These are phyloP conservation scores for Phengaris alcon DNA, from an alignment of 2,888 invertebrate species.

Conservation along the genomic window DNA sequence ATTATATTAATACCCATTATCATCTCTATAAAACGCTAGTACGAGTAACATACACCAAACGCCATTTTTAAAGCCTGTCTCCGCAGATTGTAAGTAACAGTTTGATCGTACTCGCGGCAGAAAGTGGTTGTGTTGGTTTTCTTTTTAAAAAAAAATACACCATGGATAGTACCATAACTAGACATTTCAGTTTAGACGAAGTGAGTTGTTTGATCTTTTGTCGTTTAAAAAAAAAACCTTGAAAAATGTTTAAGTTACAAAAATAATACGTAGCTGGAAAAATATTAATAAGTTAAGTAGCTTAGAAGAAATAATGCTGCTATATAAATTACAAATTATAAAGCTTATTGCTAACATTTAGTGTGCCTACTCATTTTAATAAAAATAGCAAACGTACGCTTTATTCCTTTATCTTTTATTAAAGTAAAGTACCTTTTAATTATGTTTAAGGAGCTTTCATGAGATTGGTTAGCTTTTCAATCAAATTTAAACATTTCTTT, in stretches of 20 bases:
- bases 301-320: not conserved
- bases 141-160: slow-evolving; percentile 35
- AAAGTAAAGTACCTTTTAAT: not conserved
- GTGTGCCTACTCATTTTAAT: not conserved
- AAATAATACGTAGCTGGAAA: too few species aligned
- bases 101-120: not conserved
- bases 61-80: slow-evolving; percentile 39
- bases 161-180: slow-evolving; percentile 73
- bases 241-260: too few species aligned
- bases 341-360: too few species aligned
- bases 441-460: not conserved
- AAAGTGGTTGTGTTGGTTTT: slow-evolving; percentile 42
- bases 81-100: not conserved
- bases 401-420: not conserved
- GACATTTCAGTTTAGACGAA: slow-evolving; percentile 75
- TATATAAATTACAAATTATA: not conserved
- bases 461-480: not conserved
- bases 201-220: slow-evolving; percentile 51
- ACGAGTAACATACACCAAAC: slow-evolving; percentile 46
- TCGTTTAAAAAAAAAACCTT: not conserved
- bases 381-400: not conserved
- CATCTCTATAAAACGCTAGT: not conserved
- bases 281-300: not conserved
- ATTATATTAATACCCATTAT: too few species aligned
- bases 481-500: not conserved